Conservation (phyloP, 1,140 invertebrate genomes). For the Saccostrea echinata region DNA sequence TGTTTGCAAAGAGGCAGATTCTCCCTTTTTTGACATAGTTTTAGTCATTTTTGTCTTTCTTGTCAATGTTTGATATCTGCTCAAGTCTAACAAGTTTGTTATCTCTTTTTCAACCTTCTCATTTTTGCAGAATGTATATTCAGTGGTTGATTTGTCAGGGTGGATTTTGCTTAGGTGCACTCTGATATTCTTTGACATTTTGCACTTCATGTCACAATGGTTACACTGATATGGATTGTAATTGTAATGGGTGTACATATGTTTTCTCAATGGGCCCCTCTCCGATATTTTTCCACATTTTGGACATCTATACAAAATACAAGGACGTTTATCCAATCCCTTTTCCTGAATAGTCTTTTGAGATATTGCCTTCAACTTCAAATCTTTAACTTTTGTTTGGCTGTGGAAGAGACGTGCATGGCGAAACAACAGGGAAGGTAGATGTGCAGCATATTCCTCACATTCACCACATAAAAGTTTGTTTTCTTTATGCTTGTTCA, state of each 20-base stretch:
- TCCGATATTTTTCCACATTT: conserved; percentile 44
- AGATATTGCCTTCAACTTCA: conserved; percentile 12
- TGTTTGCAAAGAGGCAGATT: neutral
- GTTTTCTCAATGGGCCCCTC: conserved; percentile 22
- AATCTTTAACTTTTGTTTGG: neutral
- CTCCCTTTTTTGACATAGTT: neutral
- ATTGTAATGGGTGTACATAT: conserved; percentile 46
- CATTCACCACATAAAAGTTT: conserved; percentile 22
- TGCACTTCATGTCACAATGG: conserved; percentile 46
- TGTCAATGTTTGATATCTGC: conserved; percentile 11
- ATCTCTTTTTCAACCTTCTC: conserved; percentile 48
- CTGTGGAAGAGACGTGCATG: conserved; percentile 23
- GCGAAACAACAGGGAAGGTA: neutral
- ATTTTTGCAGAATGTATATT: conserved; percentile 33
- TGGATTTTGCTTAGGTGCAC: conserved; percentile 43
- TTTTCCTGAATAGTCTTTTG: neutral
- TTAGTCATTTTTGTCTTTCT: neutral
- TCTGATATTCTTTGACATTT: conserved; percentile 34
- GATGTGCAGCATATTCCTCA: conserved; percentile 29
- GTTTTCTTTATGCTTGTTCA: neutral
- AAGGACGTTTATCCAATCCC: neutral
- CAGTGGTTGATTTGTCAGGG: conserved; percentile 2
- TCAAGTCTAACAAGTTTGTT: conserved; percentile 2
- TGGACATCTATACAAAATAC: conserved; percentile 44
- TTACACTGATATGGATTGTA: conserved; percentile 50